Base-by-base conservation (phyloP, 2,113 vertebrate species). In the Lagopus leucura region DNA sequence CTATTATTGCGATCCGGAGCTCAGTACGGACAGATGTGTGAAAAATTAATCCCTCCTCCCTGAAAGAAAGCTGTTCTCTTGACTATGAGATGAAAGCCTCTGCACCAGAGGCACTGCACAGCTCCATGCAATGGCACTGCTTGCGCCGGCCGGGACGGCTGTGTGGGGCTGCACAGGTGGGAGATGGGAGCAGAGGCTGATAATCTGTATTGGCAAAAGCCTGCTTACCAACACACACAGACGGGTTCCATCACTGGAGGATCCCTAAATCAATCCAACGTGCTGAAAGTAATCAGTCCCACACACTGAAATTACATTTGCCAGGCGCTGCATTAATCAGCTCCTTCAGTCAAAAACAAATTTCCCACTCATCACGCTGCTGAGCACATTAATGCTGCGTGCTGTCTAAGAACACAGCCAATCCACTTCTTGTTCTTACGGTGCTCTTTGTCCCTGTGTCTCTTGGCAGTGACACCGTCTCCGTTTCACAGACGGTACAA, bases 61-160 rank as follows among this genome's bases (percentile, higher is more conserved):
- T 81, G 64, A 91, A 94, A 82, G 93, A 93, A 97, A 97, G 89
- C 88, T 61, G 84, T 97, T 94, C 94, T 92, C 77, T 89, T 80
- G 71, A 5, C 32, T 77, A 58, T 86, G 92, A 94, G 94, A 97
- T 93, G 94, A 97, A 97, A 94, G 96, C 72, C 84, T 80, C 92
- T 47, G 79, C 10, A 17, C 0, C 80, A 79, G 67, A 77, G 42
- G 77, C 67, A 42, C 86, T 86, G 71, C 91, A 86, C 55, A 47
- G 69, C 76, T 85, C 86, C 47, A 87, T 76, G 89, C 60, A 84
- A 96, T 71, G 5, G 64, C 77, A 69, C 38, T 71, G 91, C 70
- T 63, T 6, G 2, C 2, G 72, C 60, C 25, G 69, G 22, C 50
- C 3, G 10, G 78, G 83, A 42, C 36, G 4, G 66, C 67, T 16